Evolutionary conservation across 2,888 invertebrate species (phyloP), one percentile per base, ranked within the genome.

Genomic region (Meta bourneti): DNA sequence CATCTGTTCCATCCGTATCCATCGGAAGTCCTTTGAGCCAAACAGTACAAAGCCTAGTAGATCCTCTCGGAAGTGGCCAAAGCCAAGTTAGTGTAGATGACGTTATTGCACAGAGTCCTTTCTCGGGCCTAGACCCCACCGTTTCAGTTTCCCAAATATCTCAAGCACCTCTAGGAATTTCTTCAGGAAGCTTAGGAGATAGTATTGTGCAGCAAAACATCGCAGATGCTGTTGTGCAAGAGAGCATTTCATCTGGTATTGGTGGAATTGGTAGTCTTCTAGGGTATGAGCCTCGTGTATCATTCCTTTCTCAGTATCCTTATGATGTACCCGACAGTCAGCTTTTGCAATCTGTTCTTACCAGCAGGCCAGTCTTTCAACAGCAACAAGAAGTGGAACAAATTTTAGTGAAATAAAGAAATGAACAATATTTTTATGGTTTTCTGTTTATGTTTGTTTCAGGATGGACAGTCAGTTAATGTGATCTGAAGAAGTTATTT

Each of bases 361-460:
- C 91, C 11, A 91, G 91, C 71, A 86, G 87, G 48, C 69, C 87
- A 13, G 51, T 87, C n/a, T 80, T 85, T 48, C 84, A 90, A 52
- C 91, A 91, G 72, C 82, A 82, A 16, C 91, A 91, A 52, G 69
- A 91, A 52, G 13, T 90, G 70, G 91, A 91, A 69, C 91, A 91
- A 72, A 87, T 91, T 74, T 83, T 87, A 82, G 87, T 91, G 83
- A 82, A 81, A 87, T 91, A 91, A 34, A 77, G 61, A 75, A 72
- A 83, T 54, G 91, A 90, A 90, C 87, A 83, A 49, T 87, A 71
- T 72, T 78, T 8, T 16, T 75, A 51, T 70, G 82, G 70, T 54
- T 82, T 48, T 87, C 61, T 20, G 48, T 13, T 52, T 77, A 61
- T 54, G 61, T 51, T 72, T 75, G 16, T 81, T 83, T 87, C 70